Evolutionary conservation across 2,113 vertebrate species (phyloP), one percentile per base, ranked within the genome.

Genomic region (Odocoileus hemionus): DNA sequence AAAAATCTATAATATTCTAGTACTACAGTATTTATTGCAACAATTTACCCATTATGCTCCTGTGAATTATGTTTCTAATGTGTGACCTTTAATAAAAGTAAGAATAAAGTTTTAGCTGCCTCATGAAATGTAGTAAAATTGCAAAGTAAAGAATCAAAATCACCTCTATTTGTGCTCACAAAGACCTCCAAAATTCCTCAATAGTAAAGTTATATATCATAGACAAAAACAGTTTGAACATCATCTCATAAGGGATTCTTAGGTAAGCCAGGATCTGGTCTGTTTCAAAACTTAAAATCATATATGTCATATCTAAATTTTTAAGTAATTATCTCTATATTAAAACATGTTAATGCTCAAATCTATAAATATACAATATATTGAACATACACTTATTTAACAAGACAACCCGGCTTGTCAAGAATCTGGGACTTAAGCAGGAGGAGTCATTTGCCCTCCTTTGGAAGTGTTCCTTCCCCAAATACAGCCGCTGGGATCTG

Each of bases 81-180:
- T 87, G 30, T 36, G 91, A 4, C 1, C 25, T 94, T 67, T 89
- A 83, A 87, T 92, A 52, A 92, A 74, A 93, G 96, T 58, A 82
- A 94, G 96, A 98, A 80, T 70, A 39, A 50, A 80, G 83, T 52
- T 74, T 54, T 87, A 70, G 7, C 11, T 78, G 43, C 23, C 89
- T 98, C 96, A 43, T 80, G 94, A 96, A 57, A 47, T 43, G 30
- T 50, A 96, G 55, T 92, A 89, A 93, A 98, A 96, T 95, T 98
- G 43, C 64, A 97, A 70, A 70, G 19, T 30, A 36, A 52, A 64
- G 92, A 95, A 95, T 88, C 45, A 97, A 98, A 93, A 79, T 98
- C 89, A 92, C 47, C 96, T 97, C 60, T 74, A 52, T 91, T 5
- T 93, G 14, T 89, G 55, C 26, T 70, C 19, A 58, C 25, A 28